A percentile compares a stretch with the other conserved stretches of the same genome.
Evolutionary conservation across 2,888 invertebrate genomes (phyloP).

Genomic region (Spisula solida): DNA sequence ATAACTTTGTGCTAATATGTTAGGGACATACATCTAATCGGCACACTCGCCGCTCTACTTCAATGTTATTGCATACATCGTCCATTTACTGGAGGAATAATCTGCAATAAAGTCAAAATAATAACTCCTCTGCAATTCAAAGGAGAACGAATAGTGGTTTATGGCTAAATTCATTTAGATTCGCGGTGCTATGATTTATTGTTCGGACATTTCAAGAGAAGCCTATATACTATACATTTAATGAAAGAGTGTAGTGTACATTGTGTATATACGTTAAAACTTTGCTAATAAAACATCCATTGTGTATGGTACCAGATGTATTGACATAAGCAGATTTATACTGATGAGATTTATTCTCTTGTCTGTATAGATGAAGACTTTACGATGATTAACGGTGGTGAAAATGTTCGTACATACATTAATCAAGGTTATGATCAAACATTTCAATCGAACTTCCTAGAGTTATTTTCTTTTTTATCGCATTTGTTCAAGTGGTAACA

Average conservation of each 20-base stretch:
- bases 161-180: slow-evolving; percentile 5
- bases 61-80: background rate
- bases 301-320: too few relatives aligned
- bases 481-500: too few relatives aligned
- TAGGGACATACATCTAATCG: background rate
- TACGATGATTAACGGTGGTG: too few relatives aligned
- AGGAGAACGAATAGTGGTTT: background rate
- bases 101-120: slow-evolving; percentile 7
- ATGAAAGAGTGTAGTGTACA: background rate
- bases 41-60: background rate
- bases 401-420: too few relatives aligned
- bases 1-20: background rate
- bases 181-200: background rate
- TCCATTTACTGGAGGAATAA: background rate
- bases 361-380: too few relatives aligned
- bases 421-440: too few relatives aligned
- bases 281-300: too few relatives aligned
- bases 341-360: too few relatives aligned
- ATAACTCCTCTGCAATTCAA: background rate
- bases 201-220: background rate
- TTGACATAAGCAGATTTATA: too few relatives aligned
- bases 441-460: too few relatives aligned
- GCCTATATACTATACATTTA: background rate
- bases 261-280: too few relatives aligned
- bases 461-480: too few relatives aligned